Conservation (phyloP, 2,888 invertebrate genomes). For the Lingula anatina region DNA sequence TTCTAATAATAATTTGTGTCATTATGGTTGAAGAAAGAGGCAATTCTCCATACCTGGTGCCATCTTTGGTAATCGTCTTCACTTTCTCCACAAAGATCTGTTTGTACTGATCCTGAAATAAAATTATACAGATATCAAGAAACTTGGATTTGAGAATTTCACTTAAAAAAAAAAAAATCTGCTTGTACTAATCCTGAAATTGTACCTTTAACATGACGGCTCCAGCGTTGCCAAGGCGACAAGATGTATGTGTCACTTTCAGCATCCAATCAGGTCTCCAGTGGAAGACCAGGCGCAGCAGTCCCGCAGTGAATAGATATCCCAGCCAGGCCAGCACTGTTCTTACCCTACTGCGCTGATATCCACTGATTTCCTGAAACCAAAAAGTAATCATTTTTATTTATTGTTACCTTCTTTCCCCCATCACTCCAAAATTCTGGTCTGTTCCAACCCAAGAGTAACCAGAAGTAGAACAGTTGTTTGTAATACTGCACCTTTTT, state of each 20-base stretch:
- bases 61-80: not conserved
- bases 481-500: too few species aligned
- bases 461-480: too few species aligned
- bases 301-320: conserved; percentile 11
- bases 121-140: too few species aligned
- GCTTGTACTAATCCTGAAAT: too few species aligned
- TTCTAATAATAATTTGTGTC: too few species aligned
- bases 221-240: not conserved
- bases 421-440: too few species aligned
- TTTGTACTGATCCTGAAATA: not conserved
- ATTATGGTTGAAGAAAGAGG: too few species aligned
- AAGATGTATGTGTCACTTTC: not conserved
- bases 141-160: too few species aligned
- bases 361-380: not conserved
- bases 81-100: not conserved
- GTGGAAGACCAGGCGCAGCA: conserved; percentile 12
- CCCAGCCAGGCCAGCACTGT: conserved; percentile 8
- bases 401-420: too few species aligned
- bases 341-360: not conserved
- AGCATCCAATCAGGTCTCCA: conserved; percentile 10
- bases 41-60: not conserved
- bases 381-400: too few species aligned
- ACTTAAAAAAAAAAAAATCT: too few species aligned
- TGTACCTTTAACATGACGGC: not conserved
- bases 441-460: too few species aligned